Conservation (phyloP, 1,140 invertebrate species). For the Himalopsyche phryganea region DNA sequence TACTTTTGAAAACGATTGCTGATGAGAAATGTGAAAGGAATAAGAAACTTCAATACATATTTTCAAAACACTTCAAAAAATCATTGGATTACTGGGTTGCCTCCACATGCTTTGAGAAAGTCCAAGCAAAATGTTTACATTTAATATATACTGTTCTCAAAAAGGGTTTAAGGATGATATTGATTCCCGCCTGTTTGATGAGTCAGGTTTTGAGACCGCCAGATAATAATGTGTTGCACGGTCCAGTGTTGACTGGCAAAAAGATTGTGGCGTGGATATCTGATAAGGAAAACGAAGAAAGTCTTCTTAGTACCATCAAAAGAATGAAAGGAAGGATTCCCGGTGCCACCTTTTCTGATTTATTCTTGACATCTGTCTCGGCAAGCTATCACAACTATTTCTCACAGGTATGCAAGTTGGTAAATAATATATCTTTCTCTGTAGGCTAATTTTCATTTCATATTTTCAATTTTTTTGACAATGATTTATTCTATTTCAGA, state of each 20-base stretch:
- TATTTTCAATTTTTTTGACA: too few species aligned
- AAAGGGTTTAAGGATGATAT: background rate
- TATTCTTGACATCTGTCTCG: slow-evolving; percentile 43
- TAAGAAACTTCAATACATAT: background rate
- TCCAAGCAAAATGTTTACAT: too few species aligned
- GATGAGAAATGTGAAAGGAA: slow-evolving; percentile 35
- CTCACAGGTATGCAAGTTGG: slow-evolving; percentile 38
- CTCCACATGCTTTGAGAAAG: too few species aligned
- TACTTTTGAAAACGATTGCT: slow-evolving; percentile 47
- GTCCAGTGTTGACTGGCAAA: slow-evolving; percentile 40
- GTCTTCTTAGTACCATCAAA: slow-evolving; percentile 42
- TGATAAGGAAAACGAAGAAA: slow-evolving; percentile 37
- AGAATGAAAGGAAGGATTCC: slow-evolving; percentile 40
- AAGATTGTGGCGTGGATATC: slow-evolving; percentile 44
- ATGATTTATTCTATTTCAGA: too few species aligned
- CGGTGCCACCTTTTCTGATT: slow-evolving; percentile 42
- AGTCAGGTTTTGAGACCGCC: slow-evolving; percentile 42
- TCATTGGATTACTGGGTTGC: too few species aligned
- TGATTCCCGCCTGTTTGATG: slow-evolving; percentile 28
- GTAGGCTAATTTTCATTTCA: too few species aligned
- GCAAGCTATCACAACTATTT: slow-evolving; percentile 43
- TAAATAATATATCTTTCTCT: too few species aligned
- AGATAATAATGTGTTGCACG: slow-evolving; percentile 42
- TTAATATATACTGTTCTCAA: too few species aligned
- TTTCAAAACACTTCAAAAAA: too few species aligned